phyloP scores from a whole-genome alignment of 2,888 invertebrate species.

The Acheta domesticus region DNA sequence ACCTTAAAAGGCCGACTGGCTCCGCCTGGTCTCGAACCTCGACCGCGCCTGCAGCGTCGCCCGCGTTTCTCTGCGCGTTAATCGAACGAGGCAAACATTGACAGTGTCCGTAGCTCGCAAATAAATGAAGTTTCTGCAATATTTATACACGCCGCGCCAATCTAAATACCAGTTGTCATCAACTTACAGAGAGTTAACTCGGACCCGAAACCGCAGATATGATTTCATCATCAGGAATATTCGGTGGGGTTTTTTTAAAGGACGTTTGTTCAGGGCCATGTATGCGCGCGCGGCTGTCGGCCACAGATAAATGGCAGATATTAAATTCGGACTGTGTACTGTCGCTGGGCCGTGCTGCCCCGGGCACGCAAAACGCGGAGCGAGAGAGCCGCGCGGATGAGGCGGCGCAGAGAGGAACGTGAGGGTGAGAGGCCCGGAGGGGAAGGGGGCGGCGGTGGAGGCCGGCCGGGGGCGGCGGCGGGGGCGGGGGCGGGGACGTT shows the following conservation, averaged over 20 bases:
- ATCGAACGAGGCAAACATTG: constrained; percentile 6
- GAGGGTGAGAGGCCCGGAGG: no score
- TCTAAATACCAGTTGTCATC: constrained; percentile 18
- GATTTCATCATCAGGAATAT: constrained; percentile 18
- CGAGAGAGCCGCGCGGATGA: no score
- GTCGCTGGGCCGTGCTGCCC: not conserved
- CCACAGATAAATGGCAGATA: constrained; percentile 8
- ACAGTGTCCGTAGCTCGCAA: constrained; percentile 1
- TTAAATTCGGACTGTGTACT: constrained; percentile 18
- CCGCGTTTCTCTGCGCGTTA: not conserved
- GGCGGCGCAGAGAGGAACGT: no score
- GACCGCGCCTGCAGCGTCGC: not conserved
- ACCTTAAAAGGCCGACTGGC: no score
- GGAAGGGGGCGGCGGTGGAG: no score
- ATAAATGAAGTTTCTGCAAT: constrained; percentile 1
- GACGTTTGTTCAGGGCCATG: constrained; percentile 5
- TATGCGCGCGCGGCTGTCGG: constrained; percentile 18
- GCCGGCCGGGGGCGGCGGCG: no score
- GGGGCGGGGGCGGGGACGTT: no score
- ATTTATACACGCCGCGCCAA: not conserved
- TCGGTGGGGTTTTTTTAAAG: not conserved
- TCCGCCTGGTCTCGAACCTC: not conserved
- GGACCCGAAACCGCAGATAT: constrained; percentile 6
- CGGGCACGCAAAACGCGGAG: no score
- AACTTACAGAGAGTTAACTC: constrained; percentile 2